Evolutionary conservation across 2,113 vertebrate species (phyloP).

Genomic region (Dendropsophus ebraccatus): DNA sequence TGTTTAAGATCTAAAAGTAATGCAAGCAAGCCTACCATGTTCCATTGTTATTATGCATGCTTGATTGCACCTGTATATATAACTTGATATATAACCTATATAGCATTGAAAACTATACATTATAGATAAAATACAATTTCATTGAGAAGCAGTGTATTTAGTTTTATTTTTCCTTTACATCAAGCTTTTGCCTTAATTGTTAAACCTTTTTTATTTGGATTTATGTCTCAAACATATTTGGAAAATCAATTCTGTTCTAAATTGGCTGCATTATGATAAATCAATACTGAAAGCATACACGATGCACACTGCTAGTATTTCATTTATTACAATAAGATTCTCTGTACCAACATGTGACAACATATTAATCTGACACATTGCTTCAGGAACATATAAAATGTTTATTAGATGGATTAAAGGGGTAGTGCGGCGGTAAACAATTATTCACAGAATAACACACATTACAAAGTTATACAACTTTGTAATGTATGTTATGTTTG

Average conservation of each 20-base stretch:
- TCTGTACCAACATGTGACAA: too few relatives aligned
- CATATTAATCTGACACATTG: not conserved
- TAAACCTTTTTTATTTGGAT: not conserved
- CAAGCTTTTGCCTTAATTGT: not conserved
- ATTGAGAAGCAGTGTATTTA: not conserved
- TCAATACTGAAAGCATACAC: slow-evolving; percentile 6
- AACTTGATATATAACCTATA: too few relatives aligned
- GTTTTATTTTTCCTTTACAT: not conserved
- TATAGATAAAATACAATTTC: not conserved
- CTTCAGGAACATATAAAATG: too few relatives aligned
- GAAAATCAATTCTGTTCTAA: not conserved
- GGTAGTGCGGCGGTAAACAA: too few relatives aligned
- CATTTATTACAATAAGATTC: not conserved
- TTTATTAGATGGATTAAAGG: not conserved
- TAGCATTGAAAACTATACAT: not conserved
- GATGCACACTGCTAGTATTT: not conserved
- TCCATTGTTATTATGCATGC: too few relatives aligned
- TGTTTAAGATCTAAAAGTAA: too few relatives aligned
- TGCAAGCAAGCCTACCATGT: too few relatives aligned
- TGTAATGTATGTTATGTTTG: too few relatives aligned
- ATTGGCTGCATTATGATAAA: slow-evolving; percentile 2
- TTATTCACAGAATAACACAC: too few relatives aligned
- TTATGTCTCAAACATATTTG: not conserved
- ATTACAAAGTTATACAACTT: too few relatives aligned
- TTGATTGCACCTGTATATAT: too few relatives aligned